phyloP scores from a whole-genome alignment of 1,140 invertebrate species.

The Drosophila willistoni region DNA sequence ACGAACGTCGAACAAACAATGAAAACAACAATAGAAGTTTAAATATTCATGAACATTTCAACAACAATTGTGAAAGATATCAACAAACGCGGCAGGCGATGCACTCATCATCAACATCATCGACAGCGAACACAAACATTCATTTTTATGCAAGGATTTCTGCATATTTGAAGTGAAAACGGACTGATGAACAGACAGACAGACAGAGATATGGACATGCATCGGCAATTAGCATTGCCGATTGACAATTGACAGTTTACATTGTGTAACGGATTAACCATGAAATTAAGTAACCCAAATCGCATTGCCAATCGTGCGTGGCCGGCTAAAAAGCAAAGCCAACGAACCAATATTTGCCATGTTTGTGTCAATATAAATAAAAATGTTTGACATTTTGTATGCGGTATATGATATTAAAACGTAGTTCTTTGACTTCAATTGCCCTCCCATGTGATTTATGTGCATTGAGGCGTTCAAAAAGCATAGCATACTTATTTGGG shows the following conservation, averaged over 20 bases:
- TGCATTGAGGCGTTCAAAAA: slow-evolving; percentile 32
- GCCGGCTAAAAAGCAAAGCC: slow-evolving; percentile 30
- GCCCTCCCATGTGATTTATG: slow-evolving; percentile 60
- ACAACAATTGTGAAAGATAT: slow-evolving; percentile 65
- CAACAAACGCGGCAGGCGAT: slow-evolving; percentile 34
- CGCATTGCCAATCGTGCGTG: slow-evolving; percentile 52
- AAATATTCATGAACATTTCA: slow-evolving; percentile 75
- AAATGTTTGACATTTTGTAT: slow-evolving; percentile 15
- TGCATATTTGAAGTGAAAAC: slow-evolving; percentile 43
- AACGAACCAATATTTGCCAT: slow-evolving; percentile 2
- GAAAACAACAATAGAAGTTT: slow-evolving; percentile 65
- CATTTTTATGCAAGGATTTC: slow-evolving; percentile 59
- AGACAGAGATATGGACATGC: slow-evolving; percentile 28
- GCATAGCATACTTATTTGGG: slow-evolving; percentile 4
- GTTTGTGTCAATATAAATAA: slow-evolving; percentile 61
- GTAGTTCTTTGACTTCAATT: background rate
- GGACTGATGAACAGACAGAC: background rate
- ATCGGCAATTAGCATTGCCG: slow-evolving; percentile 58
- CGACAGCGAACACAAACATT: slow-evolving; percentile 3
- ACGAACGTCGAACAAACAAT: slow-evolving; percentile 10
- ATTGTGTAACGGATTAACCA: slow-evolving; percentile 71
- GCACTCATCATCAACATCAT: background rate
- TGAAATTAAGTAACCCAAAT: slow-evolving; percentile 60
- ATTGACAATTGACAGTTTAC: slow-evolving; percentile 61
- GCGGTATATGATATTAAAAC: slow-evolving; percentile 21